Base-by-base conservation (phyloP, 2,113 vertebrate species). In the Chunga burmeisteri region DNA sequence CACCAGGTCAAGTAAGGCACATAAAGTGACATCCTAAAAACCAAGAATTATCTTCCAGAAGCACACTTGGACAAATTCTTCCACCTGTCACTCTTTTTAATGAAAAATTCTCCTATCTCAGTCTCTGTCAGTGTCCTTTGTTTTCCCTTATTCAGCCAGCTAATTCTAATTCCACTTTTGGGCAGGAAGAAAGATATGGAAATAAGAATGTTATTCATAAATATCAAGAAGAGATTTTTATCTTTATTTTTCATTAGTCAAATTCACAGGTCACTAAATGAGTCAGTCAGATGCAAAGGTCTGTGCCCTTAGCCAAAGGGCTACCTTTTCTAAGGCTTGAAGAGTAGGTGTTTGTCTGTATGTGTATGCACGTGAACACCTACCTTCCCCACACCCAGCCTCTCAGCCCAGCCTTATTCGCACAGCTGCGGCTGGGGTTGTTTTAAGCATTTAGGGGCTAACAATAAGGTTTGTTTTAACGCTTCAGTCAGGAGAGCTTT, bases 81-180 rank as follows among this genome's bases (percentile, higher is more conserved):
- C 68, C 66, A 55, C 61, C 88, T 82, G 93, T 63, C 94, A 89
- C 70, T 94, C 89, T 62, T 52, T 36, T 75, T 94, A 94, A 93
- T 93, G 92, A 92, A 80, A 94, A 71, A 65, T 23, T 16, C 38
- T 68, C 81, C 94, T 79, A 59, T 85, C 88, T 86, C 62, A 3
- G 56, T 3, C 68, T 58, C 72, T 19, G 55, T 25, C 77, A 21
- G 6, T 2, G 19, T 34, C 81, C 66, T 91, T 92, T 93, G 86
- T 78, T 84, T 56, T 17, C 61, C 88, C 65, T 78, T 22, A 81
- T 68, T 81, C 92, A 86, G 40, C 23, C 91, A 68, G 10, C 83
- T 62, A 34, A 91, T 91, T 93, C 70, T 36, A 62, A 91, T 95
- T 81, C 92, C 78, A 49, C 75, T 90, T 79, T 7, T 23, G 73